phyloP scores from a whole-genome alignment of 2,113 vertebrate species.

The Spheniscus mendiculus region DNA sequence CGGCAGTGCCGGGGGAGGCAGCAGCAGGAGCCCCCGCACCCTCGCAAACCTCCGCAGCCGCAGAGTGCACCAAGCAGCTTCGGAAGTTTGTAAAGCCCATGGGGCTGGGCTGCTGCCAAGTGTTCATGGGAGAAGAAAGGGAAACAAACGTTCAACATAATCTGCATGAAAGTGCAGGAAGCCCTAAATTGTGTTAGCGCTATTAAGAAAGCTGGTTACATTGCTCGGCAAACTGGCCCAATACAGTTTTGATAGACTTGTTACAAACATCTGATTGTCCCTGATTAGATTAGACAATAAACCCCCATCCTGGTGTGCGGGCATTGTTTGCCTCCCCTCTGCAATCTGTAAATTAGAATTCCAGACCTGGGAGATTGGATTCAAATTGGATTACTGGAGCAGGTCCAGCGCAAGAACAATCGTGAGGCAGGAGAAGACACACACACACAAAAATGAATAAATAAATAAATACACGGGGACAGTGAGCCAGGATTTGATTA shows the following conservation, averaged over 20 bases:
- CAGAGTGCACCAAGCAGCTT: background rate
- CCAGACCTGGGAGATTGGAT: slow-evolving; percentile 72
- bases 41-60: background rate
- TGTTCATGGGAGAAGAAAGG: slow-evolving; percentile 16
- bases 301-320: slow-evolving; percentile 15
- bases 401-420: slow-evolving; percentile 60
- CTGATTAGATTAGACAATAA: slow-evolving; percentile 74
- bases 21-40: background rate
- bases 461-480: slow-evolving; percentile 12
- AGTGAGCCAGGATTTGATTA: slow-evolving; percentile 59
- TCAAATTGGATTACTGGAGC: slow-evolving; percentile 76
- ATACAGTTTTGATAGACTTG: slow-evolving; percentile 56
- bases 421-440: background rate
- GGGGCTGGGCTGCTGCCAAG: slow-evolving; percentile 30
- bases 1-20: fast-evolving
- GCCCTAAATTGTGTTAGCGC: background rate
- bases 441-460: background rate
- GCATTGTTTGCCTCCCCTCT: slow-evolving; percentile 44
- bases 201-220: slow-evolving; percentile 46
- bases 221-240: slow-evolving; percentile 14
- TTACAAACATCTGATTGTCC: slow-evolving; percentile 64
- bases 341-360: slow-evolving; percentile 72
- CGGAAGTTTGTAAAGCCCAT: background rate
- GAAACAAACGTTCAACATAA: slow-evolving; percentile 37
- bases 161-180: slow-evolving; percentile 45